Evolutionary conservation across 1,140 invertebrate genomes (phyloP).

Genomic region (Pectinophora gossypiella): DNA sequence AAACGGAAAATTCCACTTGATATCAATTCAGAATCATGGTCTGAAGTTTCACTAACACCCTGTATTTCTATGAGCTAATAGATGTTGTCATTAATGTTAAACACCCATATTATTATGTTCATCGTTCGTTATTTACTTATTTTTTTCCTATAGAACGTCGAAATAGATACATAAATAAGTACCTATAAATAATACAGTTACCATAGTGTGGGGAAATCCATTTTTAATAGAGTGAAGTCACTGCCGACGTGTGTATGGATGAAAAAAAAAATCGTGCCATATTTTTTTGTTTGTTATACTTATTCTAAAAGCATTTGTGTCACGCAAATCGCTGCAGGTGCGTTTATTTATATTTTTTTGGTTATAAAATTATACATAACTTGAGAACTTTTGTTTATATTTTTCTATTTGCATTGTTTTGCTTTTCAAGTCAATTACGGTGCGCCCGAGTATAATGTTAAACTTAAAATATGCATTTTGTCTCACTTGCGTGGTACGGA

Average conservation of each 20-base stretch:
- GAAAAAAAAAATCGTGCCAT: constrained; percentile 17
- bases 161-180: not conserved
- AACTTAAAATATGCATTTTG: constrained; percentile 10
- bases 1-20: too few species aligned
- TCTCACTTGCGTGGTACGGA: constrained; percentile 25
- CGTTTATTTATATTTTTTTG: constrained; percentile 10
- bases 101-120: too few species aligned
- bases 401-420: constrained; percentile 35
- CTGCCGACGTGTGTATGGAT: constrained; percentile 9
- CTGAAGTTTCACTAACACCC: too few species aligned
- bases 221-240: not conserved
- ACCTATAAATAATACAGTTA: constrained; percentile 3
- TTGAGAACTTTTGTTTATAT: constrained; percentile 22
- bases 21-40: too few species aligned
- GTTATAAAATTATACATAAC: constrained; percentile 16
- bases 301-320: constrained; percentile 8
- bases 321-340: not conserved
- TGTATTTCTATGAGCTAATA: too few species aligned
- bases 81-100: too few species aligned
- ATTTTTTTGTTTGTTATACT: constrained; percentile 9
- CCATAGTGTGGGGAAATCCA: not conserved
- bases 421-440: constrained; percentile 69
- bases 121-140: too few species aligned
- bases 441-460: constrained; percentile 56
- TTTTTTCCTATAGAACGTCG: too few species aligned